Conservation (phyloP, 2,113 vertebrate genomes). For the Lota lota region DNA sequence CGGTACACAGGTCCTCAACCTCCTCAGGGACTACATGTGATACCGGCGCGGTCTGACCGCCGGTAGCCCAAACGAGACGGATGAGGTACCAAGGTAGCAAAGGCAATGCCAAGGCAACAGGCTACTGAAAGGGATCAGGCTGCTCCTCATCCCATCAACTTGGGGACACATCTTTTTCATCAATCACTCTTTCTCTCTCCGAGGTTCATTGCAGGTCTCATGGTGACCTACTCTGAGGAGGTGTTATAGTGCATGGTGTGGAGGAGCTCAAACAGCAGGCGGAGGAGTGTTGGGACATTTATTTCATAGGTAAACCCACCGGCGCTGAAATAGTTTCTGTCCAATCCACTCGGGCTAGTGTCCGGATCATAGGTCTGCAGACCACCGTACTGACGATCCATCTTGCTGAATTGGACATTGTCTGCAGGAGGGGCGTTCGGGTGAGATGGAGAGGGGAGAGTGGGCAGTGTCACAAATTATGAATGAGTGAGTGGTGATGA, state of each 20-base stretch:
- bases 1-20: slow-evolving; percentile 41
- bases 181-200: slow-evolving; percentile 2
- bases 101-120: background rate
- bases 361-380: background rate
- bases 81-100: background rate
- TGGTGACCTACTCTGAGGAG: slow-evolving; percentile 18
- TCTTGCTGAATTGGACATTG: slow-evolving; percentile 54
- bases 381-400: slow-evolving; percentile 37
- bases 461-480: slow-evolving; percentile 48
- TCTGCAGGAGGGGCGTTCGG: slow-evolving; percentile 5
- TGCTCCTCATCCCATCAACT: no score
- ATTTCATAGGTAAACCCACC: no score
- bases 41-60: slow-evolving; percentile 33
- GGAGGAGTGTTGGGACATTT: no score
- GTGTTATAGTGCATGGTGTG: background rate
- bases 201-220: slow-evolving; percentile 26
- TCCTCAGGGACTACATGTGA: slow-evolving; percentile 48
- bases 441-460: background rate
- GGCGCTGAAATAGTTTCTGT: no score
- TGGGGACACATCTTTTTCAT: background rate
- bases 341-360: slow-evolving; percentile 15
- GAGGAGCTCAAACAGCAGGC: background rate
- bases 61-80: slow-evolving; percentile 30
- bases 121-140: no score
- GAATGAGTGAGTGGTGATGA: slow-evolving; percentile 58